Base-by-base conservation (phyloP, 2,888 invertebrate species). In the Acrobasis repandana region DNA sequence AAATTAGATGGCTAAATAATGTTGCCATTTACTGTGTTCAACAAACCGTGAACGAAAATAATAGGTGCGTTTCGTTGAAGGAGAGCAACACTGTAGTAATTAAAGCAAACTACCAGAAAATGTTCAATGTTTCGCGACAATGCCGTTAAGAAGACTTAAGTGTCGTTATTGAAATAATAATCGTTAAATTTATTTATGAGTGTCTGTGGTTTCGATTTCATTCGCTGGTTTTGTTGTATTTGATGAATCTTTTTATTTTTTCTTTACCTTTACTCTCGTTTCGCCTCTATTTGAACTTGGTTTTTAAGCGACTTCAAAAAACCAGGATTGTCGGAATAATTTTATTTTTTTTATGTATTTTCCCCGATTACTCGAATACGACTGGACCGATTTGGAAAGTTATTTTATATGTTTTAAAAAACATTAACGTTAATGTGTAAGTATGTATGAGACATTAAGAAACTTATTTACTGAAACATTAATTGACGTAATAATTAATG, bases 31-130 rank as follows among this genome's bases (percentile, higher is more conserved):
- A 79, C 77, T 71, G 72, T 77, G 79, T 76, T 82, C 78, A 86
- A 81, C 85, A 82, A 86, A 82, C 82, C 85, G 76, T 86, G 77
- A 81, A 82, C 51, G 79, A 75, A 79, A 82, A 85, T 87, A 83
- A 85, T 86, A 82, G 77, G 73, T 70, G 68, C 74, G 72, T 67
- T 65, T 10, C 66, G 67, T 66, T 60, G 75, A 76, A 76, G 73
- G 72, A 74, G 69, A 78, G 73, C 75, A 73, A 69, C 81, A 83
- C 82, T 81, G 82, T 78, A 82, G 82, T 82, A 87, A 86, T 88
- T 86, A 86, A 83, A 76, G 75, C 70, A 81, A 83, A 80, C 76
- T 79, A 82, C 76, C 80, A 81, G 77, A 79, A 83, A 86, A 88
- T 74, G 79, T 76, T 78, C 80, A 80, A 81, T 84, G 81, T 83